Evolutionary conservation across 2,888 invertebrate genomes (phyloP).

Genomic region (Strigamia maritima): DNA sequence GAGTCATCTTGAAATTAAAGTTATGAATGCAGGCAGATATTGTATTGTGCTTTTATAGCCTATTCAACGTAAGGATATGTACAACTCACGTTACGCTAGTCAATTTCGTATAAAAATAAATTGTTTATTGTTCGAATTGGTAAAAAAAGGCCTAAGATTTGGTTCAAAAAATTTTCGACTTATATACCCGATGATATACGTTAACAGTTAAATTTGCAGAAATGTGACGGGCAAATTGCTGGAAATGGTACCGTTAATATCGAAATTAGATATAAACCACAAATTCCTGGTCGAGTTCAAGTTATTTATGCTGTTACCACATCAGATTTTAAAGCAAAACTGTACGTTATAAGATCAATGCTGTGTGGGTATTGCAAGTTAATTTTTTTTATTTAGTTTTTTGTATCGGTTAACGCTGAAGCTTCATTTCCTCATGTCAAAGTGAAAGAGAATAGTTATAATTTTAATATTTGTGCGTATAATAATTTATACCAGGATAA

Average conservation of each 20-base stretch:
- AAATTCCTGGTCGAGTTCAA: not conserved
- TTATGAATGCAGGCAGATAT: too few relatives aligned
- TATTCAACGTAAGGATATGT: too few relatives aligned
- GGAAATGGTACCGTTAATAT: not conserved
- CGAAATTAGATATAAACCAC: not conserved
- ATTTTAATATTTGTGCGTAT: not conserved
- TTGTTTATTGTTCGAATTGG: too few relatives aligned
- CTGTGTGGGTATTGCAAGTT: not conserved
- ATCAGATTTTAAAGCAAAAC: not conserved
- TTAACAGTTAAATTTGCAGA: not conserved
- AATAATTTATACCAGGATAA: not conserved
- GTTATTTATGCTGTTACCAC: not conserved
- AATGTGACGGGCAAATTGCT: not conserved
- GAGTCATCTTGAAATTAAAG: too few relatives aligned
- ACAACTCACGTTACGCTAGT: too few relatives aligned
- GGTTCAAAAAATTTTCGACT: too few relatives aligned
- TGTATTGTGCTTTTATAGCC: too few relatives aligned
- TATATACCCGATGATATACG: too few relatives aligned
- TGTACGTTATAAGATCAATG: not conserved
- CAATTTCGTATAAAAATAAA: too few relatives aligned
- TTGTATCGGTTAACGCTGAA: not conserved
- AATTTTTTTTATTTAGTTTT: not conserved
- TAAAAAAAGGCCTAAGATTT: too few relatives aligned
- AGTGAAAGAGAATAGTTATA: slow-evolving; percentile 16
- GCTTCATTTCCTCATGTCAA: not conserved